Evolutionary conservation across 2,113 vertebrate genomes (phyloP).

Genomic region (Phrynocephalus versicolor): DNA sequence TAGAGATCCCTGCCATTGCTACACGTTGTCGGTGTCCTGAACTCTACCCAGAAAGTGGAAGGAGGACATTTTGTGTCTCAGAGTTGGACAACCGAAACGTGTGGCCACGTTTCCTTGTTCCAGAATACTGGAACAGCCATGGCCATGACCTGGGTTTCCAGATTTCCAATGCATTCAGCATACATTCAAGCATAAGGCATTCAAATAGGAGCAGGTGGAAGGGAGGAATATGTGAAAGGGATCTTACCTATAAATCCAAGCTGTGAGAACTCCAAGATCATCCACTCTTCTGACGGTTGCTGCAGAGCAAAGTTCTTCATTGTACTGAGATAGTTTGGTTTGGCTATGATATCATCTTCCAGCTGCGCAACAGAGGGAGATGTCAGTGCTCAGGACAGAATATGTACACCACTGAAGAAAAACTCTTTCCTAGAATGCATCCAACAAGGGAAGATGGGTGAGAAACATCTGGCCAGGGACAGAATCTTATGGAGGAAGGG

Average conservation of each 20-base stretch:
- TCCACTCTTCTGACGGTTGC: slow-evolving; percentile 97
- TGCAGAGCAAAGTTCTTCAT: slow-evolving; percentile 99
- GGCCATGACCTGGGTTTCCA: neutral
- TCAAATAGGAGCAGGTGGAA: neutral
- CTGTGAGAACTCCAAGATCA: slow-evolving; percentile 99
- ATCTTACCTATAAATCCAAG: slow-evolving; percentile 92
- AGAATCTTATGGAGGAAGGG: neutral
- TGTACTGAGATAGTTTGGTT: slow-evolving; percentile 97
- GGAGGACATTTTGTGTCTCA: neutral
- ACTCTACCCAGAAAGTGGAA: neutral
- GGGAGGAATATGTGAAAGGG: neutral
- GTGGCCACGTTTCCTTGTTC: slow-evolving; percentile 10
- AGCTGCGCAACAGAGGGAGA: slow-evolving; percentile 76
- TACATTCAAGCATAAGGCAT: neutral
- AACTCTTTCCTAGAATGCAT: neutral
- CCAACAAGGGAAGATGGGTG: accelerated
- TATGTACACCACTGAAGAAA: slow-evolving; percentile 36
- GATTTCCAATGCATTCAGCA: neutral
- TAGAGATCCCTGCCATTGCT: neutral
- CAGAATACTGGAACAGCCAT: slow-evolving; percentile 2
- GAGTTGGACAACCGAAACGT: neutral
- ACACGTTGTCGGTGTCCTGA: neutral
- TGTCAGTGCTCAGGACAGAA: slow-evolving; percentile 13
- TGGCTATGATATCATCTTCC: slow-evolving; percentile 97
- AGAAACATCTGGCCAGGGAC: slow-evolving; percentile 29